A percentile compares a stretch with the other conserved stretches of the same genome.
These are phyloP conservation scores for Lissonota sp. DNA, from an alignment of 2,888 invertebrate genomes.

Conservation along the genomic window DNA sequence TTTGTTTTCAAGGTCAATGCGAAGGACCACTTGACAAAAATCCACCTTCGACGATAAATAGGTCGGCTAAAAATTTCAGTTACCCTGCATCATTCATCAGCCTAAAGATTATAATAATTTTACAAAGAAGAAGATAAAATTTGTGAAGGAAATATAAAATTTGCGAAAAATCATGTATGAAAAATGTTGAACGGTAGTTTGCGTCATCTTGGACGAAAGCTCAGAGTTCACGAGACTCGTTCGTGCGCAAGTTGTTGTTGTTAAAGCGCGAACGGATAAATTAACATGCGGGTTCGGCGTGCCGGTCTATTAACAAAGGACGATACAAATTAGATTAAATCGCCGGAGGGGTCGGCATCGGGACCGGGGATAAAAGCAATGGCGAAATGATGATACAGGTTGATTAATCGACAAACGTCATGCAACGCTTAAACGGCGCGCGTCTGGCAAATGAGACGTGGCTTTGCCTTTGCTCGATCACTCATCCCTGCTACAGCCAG, in stretches of 20 bases:
- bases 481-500: conserved; percentile 40
- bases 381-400: conserved; percentile 81
- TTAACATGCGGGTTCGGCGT: conserved; percentile 75
- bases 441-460: conserved; percentile 72
- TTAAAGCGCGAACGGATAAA: conserved; percentile 75
- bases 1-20: no score
- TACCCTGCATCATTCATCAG: no score
- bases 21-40: no score
- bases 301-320: conserved; percentile 82
- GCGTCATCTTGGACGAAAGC: conserved; percentile 73
- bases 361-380: conserved; percentile 72
- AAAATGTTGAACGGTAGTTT: conserved; percentile 77
- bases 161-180: no score
- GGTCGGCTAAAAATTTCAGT: no score
- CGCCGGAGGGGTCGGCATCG: conserved; percentile 83
- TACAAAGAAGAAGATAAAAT: no score
- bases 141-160: no score
- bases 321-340: conserved; percentile 84
- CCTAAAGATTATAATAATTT: no score
- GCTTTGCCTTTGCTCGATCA: conserved; percentile 61
- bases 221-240: neutral
- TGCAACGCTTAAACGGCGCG: conserved; percentile 82
- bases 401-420: conserved; percentile 83
- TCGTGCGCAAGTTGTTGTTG: neutral
- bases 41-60: no score